These are phyloP conservation scores for Pissodes strobi DNA, from an alignment of 1,140 invertebrate species.

Conservation along the genomic window DNA sequence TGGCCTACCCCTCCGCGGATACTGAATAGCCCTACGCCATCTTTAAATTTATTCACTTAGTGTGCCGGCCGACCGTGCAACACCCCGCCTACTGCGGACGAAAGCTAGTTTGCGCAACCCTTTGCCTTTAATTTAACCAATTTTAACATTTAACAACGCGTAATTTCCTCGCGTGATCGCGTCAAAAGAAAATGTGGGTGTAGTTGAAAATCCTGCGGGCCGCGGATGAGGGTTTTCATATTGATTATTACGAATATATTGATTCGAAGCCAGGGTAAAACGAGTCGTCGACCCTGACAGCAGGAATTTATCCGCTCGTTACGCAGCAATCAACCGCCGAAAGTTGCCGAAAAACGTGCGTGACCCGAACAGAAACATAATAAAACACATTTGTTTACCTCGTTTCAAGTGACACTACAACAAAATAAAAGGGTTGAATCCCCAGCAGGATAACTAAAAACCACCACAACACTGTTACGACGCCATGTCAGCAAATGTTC, in stretches of 20 bases:
- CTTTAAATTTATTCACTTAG: constrained; percentile 41
- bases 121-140: constrained; percentile 38
- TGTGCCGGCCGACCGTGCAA: constrained; percentile 22
- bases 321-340: constrained; percentile 32
- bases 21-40: constrained; percentile 51
- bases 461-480: constrained; percentile 54
- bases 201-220: constrained; percentile 37
- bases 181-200: constrained; percentile 37
- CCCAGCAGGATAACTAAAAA: constrained; percentile 48
- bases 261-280: constrained; percentile 50
- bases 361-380: neutral
- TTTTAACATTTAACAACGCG: constrained; percentile 26
- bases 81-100: constrained; percentile 50
- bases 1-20: constrained; percentile 19
- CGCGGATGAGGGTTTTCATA: constrained; percentile 42
- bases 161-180: constrained; percentile 22
- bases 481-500: constrained; percentile 56
- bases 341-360: constrained; percentile 12
- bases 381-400: constrained; percentile 39
- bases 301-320: constrained; percentile 7
- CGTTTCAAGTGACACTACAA: constrained; percentile 39
- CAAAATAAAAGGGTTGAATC: constrained; percentile 51
- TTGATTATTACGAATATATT: constrained; percentile 53
- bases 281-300: constrained; percentile 41
- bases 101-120: constrained; percentile 45